Conservation (phyloP, 2,797 vertebrate genomes). For the Mus spretus region DNA sequence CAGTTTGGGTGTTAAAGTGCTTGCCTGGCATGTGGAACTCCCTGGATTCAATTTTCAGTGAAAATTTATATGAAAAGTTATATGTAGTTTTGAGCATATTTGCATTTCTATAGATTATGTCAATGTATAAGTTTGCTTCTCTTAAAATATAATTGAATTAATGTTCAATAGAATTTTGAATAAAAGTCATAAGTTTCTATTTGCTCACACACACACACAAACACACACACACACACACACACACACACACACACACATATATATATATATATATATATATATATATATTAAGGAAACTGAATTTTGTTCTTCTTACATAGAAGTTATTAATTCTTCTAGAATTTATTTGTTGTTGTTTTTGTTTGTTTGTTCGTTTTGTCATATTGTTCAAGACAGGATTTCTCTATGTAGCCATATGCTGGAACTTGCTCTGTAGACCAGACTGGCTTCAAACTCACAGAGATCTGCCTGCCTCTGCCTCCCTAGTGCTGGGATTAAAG, state of each 20-base stretch:
- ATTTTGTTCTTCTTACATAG: neutral
- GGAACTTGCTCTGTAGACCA: neutral
- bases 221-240: too few relatives aligned
- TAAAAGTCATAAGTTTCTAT: slow-evolving; percentile 46
- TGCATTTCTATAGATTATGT: neutral
- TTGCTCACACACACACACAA: neutral
- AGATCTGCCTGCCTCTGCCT: neutral
- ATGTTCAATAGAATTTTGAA: slow-evolving; percentile 18
- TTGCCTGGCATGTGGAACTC: neutral
- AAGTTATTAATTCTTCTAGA: neutral
- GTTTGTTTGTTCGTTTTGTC: neutral
- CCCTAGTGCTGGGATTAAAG: neutral
- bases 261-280: too few relatives aligned
- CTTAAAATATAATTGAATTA: slow-evolving; percentile 49
- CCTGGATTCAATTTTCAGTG: neutral
- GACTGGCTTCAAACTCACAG: neutral
- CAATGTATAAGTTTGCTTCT: neutral
- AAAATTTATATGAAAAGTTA: too few relatives aligned
- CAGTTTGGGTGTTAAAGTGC: neutral
- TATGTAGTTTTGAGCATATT: neutral
- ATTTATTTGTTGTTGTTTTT: neutral
- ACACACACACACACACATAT: too few relatives aligned
- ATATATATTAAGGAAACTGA: slow-evolving; percentile 4
- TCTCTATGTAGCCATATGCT: neutral
- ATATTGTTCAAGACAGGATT: neutral